Evolutionary conservation across 1,140 invertebrate genomes (phyloP), one percentile per base, ranked within the genome.

Genomic region (Asobara japonica): DNA sequence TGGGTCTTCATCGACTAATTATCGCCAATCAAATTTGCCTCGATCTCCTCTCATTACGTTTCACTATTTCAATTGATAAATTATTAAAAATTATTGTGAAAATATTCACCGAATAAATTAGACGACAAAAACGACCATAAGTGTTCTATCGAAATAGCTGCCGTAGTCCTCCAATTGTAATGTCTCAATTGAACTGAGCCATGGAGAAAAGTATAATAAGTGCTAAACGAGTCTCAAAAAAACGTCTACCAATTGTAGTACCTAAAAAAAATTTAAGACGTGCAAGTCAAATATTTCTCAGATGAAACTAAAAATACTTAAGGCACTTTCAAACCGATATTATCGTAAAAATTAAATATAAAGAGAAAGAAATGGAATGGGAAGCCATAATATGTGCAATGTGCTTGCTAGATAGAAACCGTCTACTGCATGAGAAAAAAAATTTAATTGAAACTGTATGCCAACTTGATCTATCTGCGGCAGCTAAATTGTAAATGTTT

Each of bases 91-190:
- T 56, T 56, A 56, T 8, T 16, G 25, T 25, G 25, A 56, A 56
- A 56, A 56, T 56, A 56, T 56, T 56, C 18, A 22, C 25, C 18
- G 51, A 56, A 22, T 56, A 27, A 56, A 74, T 66, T 66, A 75
- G 72, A 74, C 25, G 65, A 76, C n/a, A 81, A 84, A 83, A 56
- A 56, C 18, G 51, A 56, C 84, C 84, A 82, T 82, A 85, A 86
- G 84, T 87, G 83, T 86, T 86, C 84, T 82, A 79, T 85, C 72
- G 18, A 56, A 56, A 56, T 83, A 83, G 84, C 83, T 84, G 80
- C 79, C 83, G 83, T 85, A 84, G 79, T 74, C 80, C 79, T 82
- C 77, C 76, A 81, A 74, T 79, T 78, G 33, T 36, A 66, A 66
- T 31, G 3, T 27, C 30, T 20, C 2, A 68, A 20, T 60, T 25